Conservation (phyloP, 2,797 vertebrate species). For the Xyrichtys novacula region DNA sequence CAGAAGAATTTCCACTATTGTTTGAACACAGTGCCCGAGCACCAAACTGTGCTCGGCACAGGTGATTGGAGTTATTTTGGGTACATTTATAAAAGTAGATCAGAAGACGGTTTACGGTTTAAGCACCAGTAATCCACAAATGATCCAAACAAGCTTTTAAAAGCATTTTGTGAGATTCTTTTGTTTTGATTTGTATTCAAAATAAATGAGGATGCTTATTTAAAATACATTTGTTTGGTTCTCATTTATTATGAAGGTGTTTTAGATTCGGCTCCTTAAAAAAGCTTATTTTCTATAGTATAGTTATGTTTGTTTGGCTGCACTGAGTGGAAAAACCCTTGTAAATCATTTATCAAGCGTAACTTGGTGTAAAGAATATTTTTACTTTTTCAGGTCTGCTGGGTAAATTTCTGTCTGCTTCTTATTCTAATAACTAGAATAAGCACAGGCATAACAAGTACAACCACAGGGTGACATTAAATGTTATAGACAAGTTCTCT, state of each 20-base stretch:
- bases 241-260: not conserved
- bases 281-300: slow-evolving; percentile 3
- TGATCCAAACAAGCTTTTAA: slow-evolving; percentile 10
- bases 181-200: slow-evolving; percentile 6
- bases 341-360: slow-evolving; percentile 22
- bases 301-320: slow-evolving; percentile 5
- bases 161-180: slow-evolving; percentile 13
- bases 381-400: slow-evolving; percentile 19
- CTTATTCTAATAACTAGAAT: slow-evolving; percentile 61
- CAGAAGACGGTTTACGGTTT: slow-evolving; percentile 15
- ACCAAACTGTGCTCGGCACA: slow-evolving; percentile 38
- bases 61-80: slow-evolving; percentile 20
- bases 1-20: slow-evolving; percentile 34
- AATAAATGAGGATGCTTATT: slow-evolving; percentile 31
- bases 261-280: slow-evolving; percentile 4
- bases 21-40: slow-evolving; percentile 29
- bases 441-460: slow-evolving; percentile 53
- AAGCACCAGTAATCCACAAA: slow-evolving; percentile 25
- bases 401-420: slow-evolving; percentile 14
- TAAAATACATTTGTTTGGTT: slow-evolving; percentile 22
- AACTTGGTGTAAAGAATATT: slow-evolving; percentile 19
- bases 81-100: slow-evolving; percentile 38
- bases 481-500: slow-evolving; percentile 38
- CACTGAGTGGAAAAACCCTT: slow-evolving; percentile 31
- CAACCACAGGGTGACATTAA: slow-evolving; percentile 37